Base-by-base conservation (phyloP, 2,888 invertebrate genomes). In the Melanophora roralis region DNA sequence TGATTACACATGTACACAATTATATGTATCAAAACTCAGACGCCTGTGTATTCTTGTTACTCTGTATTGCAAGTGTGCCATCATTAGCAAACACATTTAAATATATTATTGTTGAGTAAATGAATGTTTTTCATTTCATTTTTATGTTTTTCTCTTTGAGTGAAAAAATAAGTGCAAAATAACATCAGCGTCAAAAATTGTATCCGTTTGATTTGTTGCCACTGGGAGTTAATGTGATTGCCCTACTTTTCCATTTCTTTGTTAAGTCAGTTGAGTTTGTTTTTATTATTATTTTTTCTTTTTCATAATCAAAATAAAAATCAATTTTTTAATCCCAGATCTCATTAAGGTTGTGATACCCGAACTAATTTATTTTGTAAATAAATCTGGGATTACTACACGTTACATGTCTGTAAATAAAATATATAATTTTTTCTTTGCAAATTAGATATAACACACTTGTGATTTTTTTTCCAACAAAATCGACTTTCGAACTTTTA, bases 41-140 rank as follows among this genome's bases (percentile, higher is more conserved):
- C 40, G 11, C 9, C 2, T 36, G 36, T 43, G 4, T 43, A 16
- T n/a, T 14, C 16, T 43, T 7, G 16, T 16, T 43, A 16, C 8
- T 14, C 7, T 43, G 16, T n/a, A 21, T 47, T 64, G 16, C 12
- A 49, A 64, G 49, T 64, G 64, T 64, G 47, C 14, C 47, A 64
- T 64, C 64, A 49, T 64, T 49, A 64, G 64, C 64, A 47, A n/a
- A 19, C 9, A 12, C n/a, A 62, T 64, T 64, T 23, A 64, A 36
- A 64, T 36, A 36, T 60, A 40, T 27, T 60, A 45, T 43, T 59
- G 5, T 40, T 11, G n/a, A 40, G 9, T 21, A 12, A 4, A 12
- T 5, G 23, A 3, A 38, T 16, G 19, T 21, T 0, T n/a, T 32
- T n/a, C n/a, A 32, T 16, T 14, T 14, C 1, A 34, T 21, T 21